Evolutionary conservation across 2,797 vertebrate genomes (phyloP).

Genomic region (Agapornis canus): DNA sequence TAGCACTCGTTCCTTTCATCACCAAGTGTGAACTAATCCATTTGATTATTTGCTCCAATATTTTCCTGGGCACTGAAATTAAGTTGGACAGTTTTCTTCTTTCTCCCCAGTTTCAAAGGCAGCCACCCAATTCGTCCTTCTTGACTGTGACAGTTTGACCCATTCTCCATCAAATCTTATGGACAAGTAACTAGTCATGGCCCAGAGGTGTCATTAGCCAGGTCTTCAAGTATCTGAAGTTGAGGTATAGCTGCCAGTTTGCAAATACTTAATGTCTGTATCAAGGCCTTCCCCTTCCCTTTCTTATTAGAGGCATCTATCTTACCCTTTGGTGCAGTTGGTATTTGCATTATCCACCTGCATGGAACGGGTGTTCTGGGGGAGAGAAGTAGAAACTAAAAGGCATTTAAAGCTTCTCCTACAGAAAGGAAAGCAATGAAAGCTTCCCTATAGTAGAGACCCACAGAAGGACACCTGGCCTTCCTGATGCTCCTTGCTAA

Average conservation of each 20-base stretch:
- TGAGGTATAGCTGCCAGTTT: neutral
- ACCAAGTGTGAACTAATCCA: neutral
- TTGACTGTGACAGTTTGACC: neutral
- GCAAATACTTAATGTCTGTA: conserved; percentile 14
- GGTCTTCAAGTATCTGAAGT: neutral
- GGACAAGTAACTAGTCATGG: neutral
- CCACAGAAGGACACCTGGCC: neutral
- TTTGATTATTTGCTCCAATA: neutral
- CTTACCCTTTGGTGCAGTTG: neutral
- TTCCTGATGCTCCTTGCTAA: neutral
- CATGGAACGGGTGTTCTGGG: neutral
- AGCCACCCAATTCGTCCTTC: neutral
- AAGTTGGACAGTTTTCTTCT: neutral
- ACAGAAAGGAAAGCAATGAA: neutral
- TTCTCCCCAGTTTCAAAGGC: neutral
- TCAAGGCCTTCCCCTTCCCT: neutral
- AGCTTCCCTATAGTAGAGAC: neutral
- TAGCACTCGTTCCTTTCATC: neutral
- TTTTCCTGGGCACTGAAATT: neutral
- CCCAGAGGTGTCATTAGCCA: neutral
- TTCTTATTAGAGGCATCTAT: neutral
- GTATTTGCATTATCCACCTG: neutral
- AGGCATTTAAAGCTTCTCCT: neutral
- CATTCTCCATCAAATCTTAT: neutral
- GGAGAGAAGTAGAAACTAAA: neutral